Evolutionary conservation across 2,888 invertebrate genomes (phyloP), one percentile per base, ranked within the genome.

Genomic region (Tiliacea citrago): DNA sequence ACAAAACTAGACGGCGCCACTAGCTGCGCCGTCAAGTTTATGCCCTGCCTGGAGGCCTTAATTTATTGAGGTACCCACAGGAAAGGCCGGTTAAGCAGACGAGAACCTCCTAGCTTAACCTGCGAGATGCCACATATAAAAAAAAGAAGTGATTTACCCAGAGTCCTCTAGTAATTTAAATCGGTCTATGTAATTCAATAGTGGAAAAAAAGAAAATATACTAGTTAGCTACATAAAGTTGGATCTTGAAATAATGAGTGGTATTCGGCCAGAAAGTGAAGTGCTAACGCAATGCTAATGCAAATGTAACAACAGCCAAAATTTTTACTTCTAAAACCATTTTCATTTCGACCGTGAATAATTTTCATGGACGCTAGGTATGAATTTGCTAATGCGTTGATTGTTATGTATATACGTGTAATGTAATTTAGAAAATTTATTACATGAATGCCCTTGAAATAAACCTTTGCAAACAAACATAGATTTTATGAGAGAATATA

Each of bases 311-410:
- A n/a, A n/a, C n/a, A n/a, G 29, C 55, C 51, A 53, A 49, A 4
- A 42, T 55, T 18, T 80, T 68, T 68, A 39, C 18, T 57, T 73
- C 49, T 60, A 57, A 60, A 69, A 71, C 29, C 60, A 74, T 75
- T 82, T 72, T 76, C 62, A 74, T 61, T 66, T 65, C 58, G 71
- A 70, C 47, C 49, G 61, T 70, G 61, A 70, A 72, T 68, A 35
- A 82, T 71, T 79, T 78, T 60, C 51, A 65, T 77, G 61, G 66
- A 51, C 55, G 73, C 16, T 69, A 66, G 73, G 35, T 76, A 71
- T 74, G 63, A 68, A 78, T 74, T 69, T 63, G 55, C 51, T 82
- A 83, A 83, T 82, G 63, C 68, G 55, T 72, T 55, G 60, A 55
- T 65, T 60, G 35, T 66, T 72, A 65, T 68, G 45, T 71, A 70